A percentile compares a stretch with the other conserved stretches of the same genome.
Evolutionary conservation across 2,888 invertebrate genomes (phyloP).

Genomic region (Acholoe squamosa): DNA sequence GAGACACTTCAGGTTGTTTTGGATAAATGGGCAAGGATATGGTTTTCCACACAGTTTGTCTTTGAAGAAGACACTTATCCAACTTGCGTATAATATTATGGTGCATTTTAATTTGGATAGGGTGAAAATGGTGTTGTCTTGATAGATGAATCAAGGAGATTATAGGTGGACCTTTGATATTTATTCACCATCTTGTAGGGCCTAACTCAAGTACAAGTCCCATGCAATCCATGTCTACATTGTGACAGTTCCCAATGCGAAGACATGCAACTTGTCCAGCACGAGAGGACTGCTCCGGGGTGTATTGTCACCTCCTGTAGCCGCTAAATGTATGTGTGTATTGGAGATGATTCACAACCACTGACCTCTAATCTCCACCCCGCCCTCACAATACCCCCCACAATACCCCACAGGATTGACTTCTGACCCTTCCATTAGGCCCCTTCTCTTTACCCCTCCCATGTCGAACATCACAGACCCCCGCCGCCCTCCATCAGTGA

Average conservation of each 20-base stretch:
- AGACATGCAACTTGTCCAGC: neutral
- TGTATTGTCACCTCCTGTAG: slow-evolving; percentile 28
- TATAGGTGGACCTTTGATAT: no score
- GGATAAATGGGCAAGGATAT: no score
- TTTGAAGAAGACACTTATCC: no score
- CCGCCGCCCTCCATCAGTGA: neutral
- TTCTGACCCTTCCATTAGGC: slow-evolving; percentile 27
- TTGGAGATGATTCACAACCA: neutral
- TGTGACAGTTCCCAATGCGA: neutral
- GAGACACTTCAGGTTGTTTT: no score
- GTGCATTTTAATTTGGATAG: no score
- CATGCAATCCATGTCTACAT: neutral
- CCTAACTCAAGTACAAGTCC: no score
- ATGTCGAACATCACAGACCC: neutral
- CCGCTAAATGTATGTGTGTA: neutral
- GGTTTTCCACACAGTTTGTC: no score
- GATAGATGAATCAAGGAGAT: no score
- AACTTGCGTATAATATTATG: no score
- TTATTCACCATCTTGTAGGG: no score
- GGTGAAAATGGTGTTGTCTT: no score
- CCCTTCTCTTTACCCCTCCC: neutral
- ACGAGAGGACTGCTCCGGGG: neutral
- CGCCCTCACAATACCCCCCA: neutral
- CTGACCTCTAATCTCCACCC: neutral
- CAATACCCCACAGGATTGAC: neutral